Evolutionary conservation across 2,797 vertebrate species (phyloP).

Genomic region (Mycteria americana): DNA sequence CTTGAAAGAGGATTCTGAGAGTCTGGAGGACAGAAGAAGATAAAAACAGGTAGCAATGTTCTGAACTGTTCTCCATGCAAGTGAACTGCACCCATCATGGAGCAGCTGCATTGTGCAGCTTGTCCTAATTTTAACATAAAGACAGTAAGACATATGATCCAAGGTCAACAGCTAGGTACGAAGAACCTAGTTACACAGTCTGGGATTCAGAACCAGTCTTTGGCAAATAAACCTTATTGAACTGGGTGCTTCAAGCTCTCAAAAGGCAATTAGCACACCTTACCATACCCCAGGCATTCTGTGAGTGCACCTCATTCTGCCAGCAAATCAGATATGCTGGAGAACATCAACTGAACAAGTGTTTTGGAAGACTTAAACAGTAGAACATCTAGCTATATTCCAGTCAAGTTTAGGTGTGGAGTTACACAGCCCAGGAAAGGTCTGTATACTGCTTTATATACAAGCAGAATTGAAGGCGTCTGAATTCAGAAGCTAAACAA

Average conservation of each 20-base stretch:
- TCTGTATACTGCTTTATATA: background rate
- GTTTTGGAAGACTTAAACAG: background rate
- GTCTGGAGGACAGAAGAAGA: conserved; percentile 62
- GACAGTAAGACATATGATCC: accelerated
- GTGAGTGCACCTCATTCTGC: background rate
- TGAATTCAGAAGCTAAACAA: background rate
- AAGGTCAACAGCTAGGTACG: background rate
- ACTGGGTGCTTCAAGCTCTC: background rate
- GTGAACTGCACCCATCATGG: accelerated
- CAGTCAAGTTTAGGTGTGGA: background rate
- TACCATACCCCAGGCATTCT: background rate
- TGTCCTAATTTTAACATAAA: background rate
- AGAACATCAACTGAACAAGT: background rate
- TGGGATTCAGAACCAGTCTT: background rate
- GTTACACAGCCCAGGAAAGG: background rate
- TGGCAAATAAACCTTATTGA: background rate
- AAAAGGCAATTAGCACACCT: background rate
- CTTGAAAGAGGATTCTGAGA: conserved; percentile 87
- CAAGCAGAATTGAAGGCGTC: background rate
- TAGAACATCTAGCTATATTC: accelerated
- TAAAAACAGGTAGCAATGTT: background rate
- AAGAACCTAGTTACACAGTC: background rate
- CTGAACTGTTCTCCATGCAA: background rate
- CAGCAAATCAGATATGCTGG: background rate
- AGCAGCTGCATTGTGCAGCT: background rate